Evolutionary conservation across 2,888 invertebrate species (phyloP).

Genomic region (Minunthozetes semirufus): DNA sequence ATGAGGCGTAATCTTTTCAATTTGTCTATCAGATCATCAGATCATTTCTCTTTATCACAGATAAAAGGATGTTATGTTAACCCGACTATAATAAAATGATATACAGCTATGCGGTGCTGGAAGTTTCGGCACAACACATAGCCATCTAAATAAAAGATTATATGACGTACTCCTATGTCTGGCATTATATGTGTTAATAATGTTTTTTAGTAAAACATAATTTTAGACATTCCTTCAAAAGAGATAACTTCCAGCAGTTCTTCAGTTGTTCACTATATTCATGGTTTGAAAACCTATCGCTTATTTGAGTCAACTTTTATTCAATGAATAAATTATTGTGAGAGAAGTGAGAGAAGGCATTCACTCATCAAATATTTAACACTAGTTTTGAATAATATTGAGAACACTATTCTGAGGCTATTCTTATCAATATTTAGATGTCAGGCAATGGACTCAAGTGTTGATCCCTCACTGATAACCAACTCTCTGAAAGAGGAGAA

Average conservation of each 20-base stretch:
- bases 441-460: not conserved
- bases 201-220: slow-evolving; percentile 18
- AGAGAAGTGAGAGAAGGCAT: not conserved
- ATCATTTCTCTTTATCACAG: slow-evolving; percentile 10
- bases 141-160: slow-evolving; percentile 13
- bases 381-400: not conserved
- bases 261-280: not conserved
- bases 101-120: not conserved
- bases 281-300: not conserved
- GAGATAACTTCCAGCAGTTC: not conserved
- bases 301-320: not conserved
- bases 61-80: slow-evolving; percentile 22
- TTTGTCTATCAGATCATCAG: slow-evolving; percentile 7
- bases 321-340: slow-evolving; percentile 23
- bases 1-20: slow-evolving; percentile 16
- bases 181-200: slow-evolving; percentile 8
- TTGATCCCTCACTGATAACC: not conserved
- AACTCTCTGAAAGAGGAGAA: no score
- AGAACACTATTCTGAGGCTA: not conserved
- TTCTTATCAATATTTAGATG: slow-evolving; percentile 28
- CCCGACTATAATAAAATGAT: slow-evolving; percentile 21
- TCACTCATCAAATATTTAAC: slow-evolving; percentile 11
- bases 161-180: not conserved
- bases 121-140: not conserved
- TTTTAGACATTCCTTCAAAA: not conserved